A percentile compares a stretch with the other conserved stretches of the same genome.
These are phyloP conservation scores for Saxidomus purpurata DNA, from an alignment of 1,140 invertebrate genomes.

Conservation along the genomic window DNA sequence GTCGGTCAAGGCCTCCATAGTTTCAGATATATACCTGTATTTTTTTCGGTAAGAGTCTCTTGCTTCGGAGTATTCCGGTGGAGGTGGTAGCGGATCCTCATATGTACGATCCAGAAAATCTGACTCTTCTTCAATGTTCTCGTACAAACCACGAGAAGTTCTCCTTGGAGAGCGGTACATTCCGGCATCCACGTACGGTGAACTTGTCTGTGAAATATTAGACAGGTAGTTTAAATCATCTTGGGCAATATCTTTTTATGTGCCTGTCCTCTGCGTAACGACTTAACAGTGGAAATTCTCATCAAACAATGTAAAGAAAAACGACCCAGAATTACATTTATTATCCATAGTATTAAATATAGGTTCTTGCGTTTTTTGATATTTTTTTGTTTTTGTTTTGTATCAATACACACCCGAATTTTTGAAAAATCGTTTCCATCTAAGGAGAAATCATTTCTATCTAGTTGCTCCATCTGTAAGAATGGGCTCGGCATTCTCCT, in stretches of 20 bases:
- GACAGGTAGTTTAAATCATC: no score
- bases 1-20: no score
- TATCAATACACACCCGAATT: not conserved
- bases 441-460: not conserved
- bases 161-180: not conserved
- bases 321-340: no score
- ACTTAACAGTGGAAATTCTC: no score
- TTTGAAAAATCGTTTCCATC: not conserved
- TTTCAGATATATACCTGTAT: no score
- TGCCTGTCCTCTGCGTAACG: no score
- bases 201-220: not conserved
- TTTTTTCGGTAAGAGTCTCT: not conserved
- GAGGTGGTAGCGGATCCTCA: not conserved
- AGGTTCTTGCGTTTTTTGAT: no score
- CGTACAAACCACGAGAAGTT: constrained; percentile 5
- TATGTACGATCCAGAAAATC: constrained; percentile 26
- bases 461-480: not conserved
- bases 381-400: no score
- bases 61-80: not conserved
- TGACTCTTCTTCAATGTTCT: not conserved
- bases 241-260: no score
- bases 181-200: not conserved
- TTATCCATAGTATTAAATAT: no score
- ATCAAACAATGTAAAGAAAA: no score
- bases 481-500: not conserved